Percentiles rank a stretch among this genome's conserved stretches.
Evolutionary conservation across 2,113 vertebrate species (phyloP).

Genomic region (Catharus minimus): DNA sequence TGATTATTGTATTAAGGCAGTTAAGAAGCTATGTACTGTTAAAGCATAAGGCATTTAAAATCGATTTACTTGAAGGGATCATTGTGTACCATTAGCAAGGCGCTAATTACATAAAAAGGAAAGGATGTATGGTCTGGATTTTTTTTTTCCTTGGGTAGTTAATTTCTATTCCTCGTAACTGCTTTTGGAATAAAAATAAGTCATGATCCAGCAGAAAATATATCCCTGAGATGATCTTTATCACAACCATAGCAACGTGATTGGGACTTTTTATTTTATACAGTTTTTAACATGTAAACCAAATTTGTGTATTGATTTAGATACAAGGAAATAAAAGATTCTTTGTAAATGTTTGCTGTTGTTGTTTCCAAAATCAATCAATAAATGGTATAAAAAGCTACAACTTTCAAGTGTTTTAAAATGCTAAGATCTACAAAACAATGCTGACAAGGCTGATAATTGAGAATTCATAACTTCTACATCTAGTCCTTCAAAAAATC

Average conservation of each 20-base stretch:
- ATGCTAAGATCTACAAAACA: background rate
- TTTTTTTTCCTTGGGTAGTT: background rate
- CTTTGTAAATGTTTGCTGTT: background rate
- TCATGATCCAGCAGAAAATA: background rate
- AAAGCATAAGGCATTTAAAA: background rate
- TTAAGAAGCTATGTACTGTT: background rate
- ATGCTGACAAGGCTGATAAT: background rate
- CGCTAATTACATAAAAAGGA: background rate
- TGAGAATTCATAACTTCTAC: background rate
- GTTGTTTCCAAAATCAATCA: conserved; percentile 3
- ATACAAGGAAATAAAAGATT: background rate
- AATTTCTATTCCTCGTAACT: background rate
- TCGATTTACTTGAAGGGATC: background rate
- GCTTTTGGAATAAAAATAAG: background rate
- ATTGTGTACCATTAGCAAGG: background rate
- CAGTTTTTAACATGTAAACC: background rate
- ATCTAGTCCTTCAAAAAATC: background rate
- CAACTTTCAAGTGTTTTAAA: background rate
- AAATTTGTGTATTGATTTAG: background rate
- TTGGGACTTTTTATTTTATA: background rate
- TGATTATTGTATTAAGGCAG: background rate
- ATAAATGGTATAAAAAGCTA: conserved; percentile 1
- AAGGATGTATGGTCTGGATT: background rate
- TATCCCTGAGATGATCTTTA: background rate
- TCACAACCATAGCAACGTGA: background rate